Percentiles rank a stretch among this genome's conserved stretches.
These are phyloP conservation scores for Percopsis omiscomaycus DNA, from an alignment of 2,797 vertebrate genomes.

Conservation along the genomic window DNA sequence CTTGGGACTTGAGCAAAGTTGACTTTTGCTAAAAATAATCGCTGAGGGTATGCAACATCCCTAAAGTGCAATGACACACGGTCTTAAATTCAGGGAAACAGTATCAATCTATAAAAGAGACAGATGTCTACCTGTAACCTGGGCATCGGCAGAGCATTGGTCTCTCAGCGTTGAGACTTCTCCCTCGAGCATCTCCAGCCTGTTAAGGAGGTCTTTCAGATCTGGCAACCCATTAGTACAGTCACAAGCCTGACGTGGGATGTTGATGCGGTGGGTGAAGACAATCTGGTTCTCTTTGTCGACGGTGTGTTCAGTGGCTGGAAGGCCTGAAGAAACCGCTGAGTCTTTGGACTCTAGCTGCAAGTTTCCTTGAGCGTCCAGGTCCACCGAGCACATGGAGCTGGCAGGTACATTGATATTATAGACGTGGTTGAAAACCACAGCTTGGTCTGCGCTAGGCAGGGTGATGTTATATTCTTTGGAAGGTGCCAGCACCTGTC, in stretches of 20 bases:
- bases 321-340: constrained; percentile 52
- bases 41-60: not conserved
- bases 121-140: constrained; percentile 67
- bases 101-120: no score
- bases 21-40: constrained; percentile 6
- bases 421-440: constrained; percentile 95
- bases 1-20: constrained; percentile 39
- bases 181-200: constrained; percentile 89
- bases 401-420: constrained; percentile 90
- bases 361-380: constrained; percentile 76
- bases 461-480: constrained; percentile 79
- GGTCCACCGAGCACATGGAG: constrained; percentile 85
- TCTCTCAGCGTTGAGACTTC: constrained; percentile 87
- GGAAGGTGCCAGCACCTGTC: constrained; percentile 48
- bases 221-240: constrained; percentile 79
- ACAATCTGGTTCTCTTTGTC: constrained; percentile 89
- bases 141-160: constrained; percentile 79
- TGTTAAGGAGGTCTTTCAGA: constrained; percentile 87
- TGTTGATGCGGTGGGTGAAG: constrained; percentile 96
- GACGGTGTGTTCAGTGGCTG: constrained; percentile 79
- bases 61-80: constrained; percentile 2
- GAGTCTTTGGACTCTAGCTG: constrained; percentile 64
- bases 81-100: no score
- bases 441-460: constrained; percentile 77
- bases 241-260: constrained; percentile 87